Base-by-base conservation (phyloP, 2,797 vertebrate genomes). In the Antennarius maculatus region DNA sequence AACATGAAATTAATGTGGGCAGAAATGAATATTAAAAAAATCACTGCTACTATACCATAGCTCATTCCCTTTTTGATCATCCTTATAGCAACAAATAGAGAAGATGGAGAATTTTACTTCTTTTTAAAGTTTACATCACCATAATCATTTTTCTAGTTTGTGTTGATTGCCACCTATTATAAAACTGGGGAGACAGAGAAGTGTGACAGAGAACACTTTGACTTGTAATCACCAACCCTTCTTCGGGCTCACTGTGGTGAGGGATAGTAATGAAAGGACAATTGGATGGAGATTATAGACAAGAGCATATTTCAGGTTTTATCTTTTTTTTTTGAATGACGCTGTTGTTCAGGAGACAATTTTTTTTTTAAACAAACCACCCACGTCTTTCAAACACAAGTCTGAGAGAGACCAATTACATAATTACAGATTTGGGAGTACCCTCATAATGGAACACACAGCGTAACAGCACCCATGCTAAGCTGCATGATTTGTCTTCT, bases 71-170 rank as follows among this genome's bases (percentile, higher is more conserved):
- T 34, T 61, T 74, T 66, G 71, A 43, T 60, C 31, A 39, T 7
- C 9, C 49, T 67, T 59, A 65, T 55, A 71, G 78, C 79, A 87
- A 83, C 83, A 81, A 61, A 85, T 74, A 51, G 28, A 65, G 79
- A 69, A 74, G 37, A 87, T 83, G 81, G 45, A 71, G 64, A 59
- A 81, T 83, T 60, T 62, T 49, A 69, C 50, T 80, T 76, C 77
- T 84, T 82, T 82, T 79, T 78, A 65, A 62, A 63, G 54, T 64
- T 18, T 31, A 23, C 57, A 78, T 83, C 77, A 62, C 54, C 56
- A 76, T 79, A 71, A 80, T 85, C 18, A 78, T 79, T 84, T 59
- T 23, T 63, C 61, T 16, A 16, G 50, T 75, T 72, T 69, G 68
- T 62, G 69, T 64, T 74, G 79, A 56, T 77, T 71, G 67, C 70